phyloP scores from a whole-genome alignment of 2,113 vertebrate species.

The Acanthochromis polyacanthus region DNA sequence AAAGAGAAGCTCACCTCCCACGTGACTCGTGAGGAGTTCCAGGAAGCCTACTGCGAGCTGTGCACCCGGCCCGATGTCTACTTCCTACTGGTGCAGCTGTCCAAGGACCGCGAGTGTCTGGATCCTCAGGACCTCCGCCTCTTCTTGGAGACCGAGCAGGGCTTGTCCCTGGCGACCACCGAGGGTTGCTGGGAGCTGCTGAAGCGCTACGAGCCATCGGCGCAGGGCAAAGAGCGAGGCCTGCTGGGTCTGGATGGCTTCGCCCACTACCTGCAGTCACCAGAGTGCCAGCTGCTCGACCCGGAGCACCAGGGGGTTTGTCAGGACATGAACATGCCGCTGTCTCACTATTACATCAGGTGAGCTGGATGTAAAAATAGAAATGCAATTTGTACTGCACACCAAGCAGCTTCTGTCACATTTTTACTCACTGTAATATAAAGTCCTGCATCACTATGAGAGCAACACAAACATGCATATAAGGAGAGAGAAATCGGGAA shows the following conservation, averaged over 20 bases:
- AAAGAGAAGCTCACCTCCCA: conserved; percentile 98
- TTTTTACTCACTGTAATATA: no score
- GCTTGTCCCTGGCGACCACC: conserved; percentile 90
- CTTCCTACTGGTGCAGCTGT: conserved; percentile 97
- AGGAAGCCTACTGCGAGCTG: conserved; percentile 95
- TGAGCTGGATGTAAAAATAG: background rate
- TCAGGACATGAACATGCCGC: conserved; percentile 96
- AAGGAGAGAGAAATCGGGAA: no score
- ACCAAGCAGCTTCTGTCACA: no score
- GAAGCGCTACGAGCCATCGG: conserved; percentile 91
- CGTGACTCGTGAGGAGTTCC: conserved; percentile 95
- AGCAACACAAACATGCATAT: no score
- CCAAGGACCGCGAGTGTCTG: conserved; percentile 96
- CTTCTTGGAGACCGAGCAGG: conserved; percentile 97
- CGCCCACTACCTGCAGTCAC: conserved; percentile 92
- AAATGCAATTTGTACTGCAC: no score
- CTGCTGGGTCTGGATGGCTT: conserved; percentile 96
- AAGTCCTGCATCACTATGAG: no score
- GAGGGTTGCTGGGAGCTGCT: conserved; percentile 96
- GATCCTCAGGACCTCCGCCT: conserved; percentile 95
- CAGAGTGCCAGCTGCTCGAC: conserved; percentile 97
- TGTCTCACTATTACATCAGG: conserved; percentile 97
- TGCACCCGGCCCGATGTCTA: conserved; percentile 97
- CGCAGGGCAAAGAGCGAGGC: conserved; percentile 90
- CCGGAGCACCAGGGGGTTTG: conserved; percentile 92